phyloP scores from a whole-genome alignment of 2,797 vertebrate species.

The Myotis vivesi region DNA sequence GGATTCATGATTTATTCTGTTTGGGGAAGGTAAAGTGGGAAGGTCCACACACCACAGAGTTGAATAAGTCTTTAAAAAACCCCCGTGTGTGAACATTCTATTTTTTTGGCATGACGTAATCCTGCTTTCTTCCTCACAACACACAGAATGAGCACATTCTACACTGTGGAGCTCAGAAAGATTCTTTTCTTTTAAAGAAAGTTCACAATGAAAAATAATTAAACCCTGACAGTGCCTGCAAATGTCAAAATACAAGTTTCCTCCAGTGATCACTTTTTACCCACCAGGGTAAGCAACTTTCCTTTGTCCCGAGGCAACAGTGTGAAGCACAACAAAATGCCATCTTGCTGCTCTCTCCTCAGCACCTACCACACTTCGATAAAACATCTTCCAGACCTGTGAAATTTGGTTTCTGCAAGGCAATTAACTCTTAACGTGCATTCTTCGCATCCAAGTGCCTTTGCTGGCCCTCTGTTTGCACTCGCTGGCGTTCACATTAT shows the following conservation, averaged over 20 bases:
- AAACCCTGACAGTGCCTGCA: conserved; percentile 22
- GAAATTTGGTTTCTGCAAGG: conserved; percentile 80
- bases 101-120: conserved; percentile 29
- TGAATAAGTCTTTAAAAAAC: background rate
- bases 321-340: conserved; percentile 34
- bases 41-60: background rate
- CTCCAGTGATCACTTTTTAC: conserved; percentile 54
- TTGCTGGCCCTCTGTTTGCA: conserved; percentile 68
- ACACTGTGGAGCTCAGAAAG: rapidly evolving
- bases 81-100: background rate
- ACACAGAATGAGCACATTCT: background rate
- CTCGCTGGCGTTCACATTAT: conserved; percentile 83
- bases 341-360: background rate
- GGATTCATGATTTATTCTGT: conserved; percentile 54
- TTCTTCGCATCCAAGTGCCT: conserved; percentile 84
- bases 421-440: conserved; percentile 88
- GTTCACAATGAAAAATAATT: conserved; percentile 58
- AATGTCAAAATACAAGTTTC: conserved; percentile 38
- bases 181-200: conserved; percentile 30
- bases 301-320: conserved; percentile 30
- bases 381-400: conserved; percentile 64
- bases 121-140: background rate
- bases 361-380: background rate
- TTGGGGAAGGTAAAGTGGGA: background rate
- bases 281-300: background rate